Conservation (phyloP, 1,140 invertebrate genomes). For the Drosophila littoralis region DNA sequence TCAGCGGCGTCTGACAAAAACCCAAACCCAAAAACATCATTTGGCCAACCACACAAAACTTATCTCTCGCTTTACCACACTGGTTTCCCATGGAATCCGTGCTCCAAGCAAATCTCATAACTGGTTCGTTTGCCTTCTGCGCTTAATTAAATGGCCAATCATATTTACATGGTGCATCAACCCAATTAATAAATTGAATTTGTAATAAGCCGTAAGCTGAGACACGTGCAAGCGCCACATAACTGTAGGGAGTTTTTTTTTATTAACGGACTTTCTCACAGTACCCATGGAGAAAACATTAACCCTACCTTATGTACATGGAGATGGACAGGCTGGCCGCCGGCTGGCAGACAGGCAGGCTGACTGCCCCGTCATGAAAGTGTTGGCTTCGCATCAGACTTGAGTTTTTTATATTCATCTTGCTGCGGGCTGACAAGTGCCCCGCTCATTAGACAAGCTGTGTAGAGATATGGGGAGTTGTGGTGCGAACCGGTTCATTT, state of each 20-base stretch:
- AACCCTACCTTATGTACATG: conserved; percentile 49
- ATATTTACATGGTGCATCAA: conserved; percentile 31
- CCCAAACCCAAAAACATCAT: neutral
- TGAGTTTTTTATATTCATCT: conserved; percentile 34
- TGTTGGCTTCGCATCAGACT: conserved; percentile 35
- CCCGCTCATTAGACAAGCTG: conserved; percentile 59
- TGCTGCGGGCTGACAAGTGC: conserved; percentile 64
- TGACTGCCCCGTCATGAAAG: conserved; percentile 47
- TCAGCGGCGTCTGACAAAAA: neutral
- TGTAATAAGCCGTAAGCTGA: conserved; percentile 36
- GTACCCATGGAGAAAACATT: conserved; percentile 63
- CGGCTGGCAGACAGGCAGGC: conserved; percentile 4
- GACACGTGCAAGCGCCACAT: conserved; percentile 71
- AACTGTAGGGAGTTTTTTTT: conserved; percentile 21
- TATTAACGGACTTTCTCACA: conserved; percentile 57
- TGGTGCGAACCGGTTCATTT: conserved; percentile 70
- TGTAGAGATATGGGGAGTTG: conserved; percentile 9
- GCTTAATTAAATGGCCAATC: conserved; percentile 23
- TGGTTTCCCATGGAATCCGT: neutral
- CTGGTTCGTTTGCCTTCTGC: neutral
- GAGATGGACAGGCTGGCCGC: conserved; percentile 48
- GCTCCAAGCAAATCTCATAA: neutral
- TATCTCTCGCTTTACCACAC: too few species aligned
- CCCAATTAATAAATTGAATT: conserved; percentile 57
- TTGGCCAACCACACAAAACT: too few species aligned